These are phyloP conservation scores for Xestoiulus laeticollis DNA, from an alignment of 2,888 invertebrate species.

Conservation along the genomic window DNA sequence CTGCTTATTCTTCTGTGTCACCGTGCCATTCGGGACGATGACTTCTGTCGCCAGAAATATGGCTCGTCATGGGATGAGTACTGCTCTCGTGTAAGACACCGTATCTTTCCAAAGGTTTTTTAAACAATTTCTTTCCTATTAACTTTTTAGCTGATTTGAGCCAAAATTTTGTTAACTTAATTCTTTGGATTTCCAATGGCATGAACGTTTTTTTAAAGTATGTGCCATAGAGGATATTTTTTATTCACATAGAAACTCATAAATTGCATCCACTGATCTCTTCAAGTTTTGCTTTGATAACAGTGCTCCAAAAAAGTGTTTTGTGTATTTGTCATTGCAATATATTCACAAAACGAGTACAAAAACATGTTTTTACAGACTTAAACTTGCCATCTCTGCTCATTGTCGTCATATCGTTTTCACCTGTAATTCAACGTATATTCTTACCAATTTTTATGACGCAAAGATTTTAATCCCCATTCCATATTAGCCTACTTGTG, in stretches of 20 bases:
- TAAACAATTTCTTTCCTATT: constrained; percentile 64
- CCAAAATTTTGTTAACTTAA: neutral
- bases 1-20: constrained; percentile 73
- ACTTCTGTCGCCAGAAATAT: constrained; percentile 76
- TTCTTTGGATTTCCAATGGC: neutral
- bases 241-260: neutral
- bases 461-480: too few relatives aligned
- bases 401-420: too few relatives aligned
- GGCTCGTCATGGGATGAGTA: constrained; percentile 86
- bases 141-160: neutral
- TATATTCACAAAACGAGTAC: too few relatives aligned
- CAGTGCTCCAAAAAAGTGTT: too few relatives aligned
- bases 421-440: too few relatives aligned
- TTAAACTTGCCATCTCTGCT: too few relatives aligned
- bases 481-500: too few relatives aligned
- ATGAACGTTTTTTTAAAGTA: neutral
- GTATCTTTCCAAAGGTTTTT: constrained; percentile 78
- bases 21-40: constrained; percentile 75
- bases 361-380: too few relatives aligned
- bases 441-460: too few relatives aligned
- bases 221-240: neutral
- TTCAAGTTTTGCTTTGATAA: too few relatives aligned
- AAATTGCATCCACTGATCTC: neutral
- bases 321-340: too few relatives aligned
- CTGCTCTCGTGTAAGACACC: constrained; percentile 77